Percentiles rank a stretch among this genome's conserved stretches.
Evolutionary conservation across 2,888 invertebrate species (phyloP).

Genomic region (Pelosia muscerda): DNA sequence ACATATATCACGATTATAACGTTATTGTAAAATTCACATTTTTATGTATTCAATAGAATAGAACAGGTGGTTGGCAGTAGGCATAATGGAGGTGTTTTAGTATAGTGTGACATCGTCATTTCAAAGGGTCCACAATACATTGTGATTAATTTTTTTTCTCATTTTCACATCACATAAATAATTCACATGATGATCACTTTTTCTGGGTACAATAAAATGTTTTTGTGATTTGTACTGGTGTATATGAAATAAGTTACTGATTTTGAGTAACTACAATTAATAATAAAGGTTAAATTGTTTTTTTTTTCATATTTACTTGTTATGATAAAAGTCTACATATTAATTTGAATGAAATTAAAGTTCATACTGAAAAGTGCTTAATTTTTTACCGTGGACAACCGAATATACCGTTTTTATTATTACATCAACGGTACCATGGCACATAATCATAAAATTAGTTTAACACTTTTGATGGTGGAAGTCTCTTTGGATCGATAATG

Average conservation of each 20-base stretch:
- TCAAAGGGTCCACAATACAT: constrained; percentile 2
- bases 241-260: not conserved
- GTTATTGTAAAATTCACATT: not conserved
- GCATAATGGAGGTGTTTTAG: not conserved
- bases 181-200: constrained; percentile 5
- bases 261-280: no score
- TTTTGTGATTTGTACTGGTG: not conserved
- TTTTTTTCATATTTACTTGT: no score
- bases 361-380: no score
- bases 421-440: no score
- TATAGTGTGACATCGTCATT: not conserved
- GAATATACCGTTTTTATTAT: no score
- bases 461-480: no score
- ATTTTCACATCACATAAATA: constrained; percentile 28
- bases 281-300: no score
- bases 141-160: constrained; percentile 39
- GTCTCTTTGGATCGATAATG: not conserved
- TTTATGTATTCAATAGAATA: not conserved
- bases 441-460: no score
- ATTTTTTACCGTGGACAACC: no score
- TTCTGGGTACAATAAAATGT: not conserved
- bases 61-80: not conserved
- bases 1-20: not conserved
- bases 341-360: no score
- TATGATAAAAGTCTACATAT: no score